Conservation (phyloP, 2,113 vertebrate genomes). For the Sakesphorus luctuosus region DNA sequence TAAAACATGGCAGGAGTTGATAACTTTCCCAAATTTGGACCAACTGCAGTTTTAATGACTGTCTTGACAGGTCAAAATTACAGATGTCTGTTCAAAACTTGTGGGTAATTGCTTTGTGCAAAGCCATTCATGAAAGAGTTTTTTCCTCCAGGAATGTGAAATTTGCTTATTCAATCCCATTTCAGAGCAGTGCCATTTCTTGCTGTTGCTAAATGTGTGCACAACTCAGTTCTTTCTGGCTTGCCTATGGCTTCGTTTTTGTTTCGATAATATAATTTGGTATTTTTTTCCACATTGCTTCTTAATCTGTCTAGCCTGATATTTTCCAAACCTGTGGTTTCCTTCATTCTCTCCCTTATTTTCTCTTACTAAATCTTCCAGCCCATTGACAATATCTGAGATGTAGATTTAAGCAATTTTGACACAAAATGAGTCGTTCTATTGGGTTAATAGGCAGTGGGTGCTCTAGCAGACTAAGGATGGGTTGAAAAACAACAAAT, state of each 20-base stretch:
- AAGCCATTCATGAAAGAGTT: background rate
- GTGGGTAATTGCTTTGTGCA: background rate
- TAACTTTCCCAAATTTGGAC: background rate
- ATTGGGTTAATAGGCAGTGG: background rate
- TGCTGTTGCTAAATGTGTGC: background rate
- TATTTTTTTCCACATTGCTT: background rate
- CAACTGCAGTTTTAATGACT: background rate
- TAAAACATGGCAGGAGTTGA: background rate
- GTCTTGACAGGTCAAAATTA: background rate
- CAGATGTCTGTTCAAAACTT: background rate
- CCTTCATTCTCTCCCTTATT: background rate
- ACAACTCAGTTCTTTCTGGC: background rate
- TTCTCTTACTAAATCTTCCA: background rate
- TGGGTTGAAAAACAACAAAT: background rate
- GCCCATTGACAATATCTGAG: background rate
- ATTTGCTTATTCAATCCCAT: background rate
- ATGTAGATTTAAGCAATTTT: background rate
- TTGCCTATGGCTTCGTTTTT: background rate
- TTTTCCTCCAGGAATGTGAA: constrained; percentile 2
- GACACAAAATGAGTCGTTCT: background rate
- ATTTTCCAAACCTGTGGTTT: background rate
- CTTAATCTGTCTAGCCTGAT: background rate
- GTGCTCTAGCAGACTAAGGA: background rate
- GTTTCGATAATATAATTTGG: background rate
- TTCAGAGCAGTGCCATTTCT: background rate